Evolutionary conservation across 1,140 invertebrate genomes (phyloP).

Genomic region (Papilio glaucus): DNA sequence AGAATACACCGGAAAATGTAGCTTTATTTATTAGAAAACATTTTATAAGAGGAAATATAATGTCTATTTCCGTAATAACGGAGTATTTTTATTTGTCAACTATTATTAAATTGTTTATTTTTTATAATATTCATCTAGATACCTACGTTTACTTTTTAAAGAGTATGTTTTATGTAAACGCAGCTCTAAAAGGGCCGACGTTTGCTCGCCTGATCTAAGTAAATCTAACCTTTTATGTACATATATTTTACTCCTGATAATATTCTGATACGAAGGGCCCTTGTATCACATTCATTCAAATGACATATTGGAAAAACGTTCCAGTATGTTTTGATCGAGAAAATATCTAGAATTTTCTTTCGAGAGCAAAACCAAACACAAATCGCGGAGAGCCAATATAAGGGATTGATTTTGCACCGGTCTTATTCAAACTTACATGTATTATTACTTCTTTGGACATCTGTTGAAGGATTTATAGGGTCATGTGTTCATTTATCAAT

Average conservation of each 20-base stretch:
- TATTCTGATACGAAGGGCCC: slow-evolving; percentile 72
- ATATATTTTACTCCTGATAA: slow-evolving; percentile 79
- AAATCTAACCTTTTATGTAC: slow-evolving; percentile 78
- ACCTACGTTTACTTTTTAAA: background rate
- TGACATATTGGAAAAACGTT: slow-evolving; percentile 77
- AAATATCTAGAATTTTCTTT: slow-evolving; percentile 67
- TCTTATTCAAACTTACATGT: slow-evolving; percentile 47
- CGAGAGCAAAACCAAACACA: slow-evolving; percentile 67
- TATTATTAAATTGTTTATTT: background rate
- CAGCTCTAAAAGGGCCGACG: slow-evolving; percentile 52
- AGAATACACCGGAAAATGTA: slow-evolving; percentile 60
- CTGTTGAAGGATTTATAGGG: slow-evolving; percentile 32
- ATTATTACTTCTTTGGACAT: slow-evolving; percentile 36
- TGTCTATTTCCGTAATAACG: background rate
- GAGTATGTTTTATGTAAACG: background rate
- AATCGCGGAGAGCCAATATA: slow-evolving; percentile 59
- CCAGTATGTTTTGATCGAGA: slow-evolving; percentile 67
- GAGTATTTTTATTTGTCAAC: slow-evolving; percentile 3
- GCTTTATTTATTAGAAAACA: background rate
- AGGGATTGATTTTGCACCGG: slow-evolving; percentile 60
- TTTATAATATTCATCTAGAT: background rate
- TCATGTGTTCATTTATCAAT: slow-evolving; percentile 8
- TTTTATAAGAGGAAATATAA: slow-evolving; percentile 18
- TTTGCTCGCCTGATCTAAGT: slow-evolving; percentile 68
- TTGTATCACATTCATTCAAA: slow-evolving; percentile 76